A percentile compares a stretch with the other conserved stretches of the same genome.
Conservation (phyloP, 2,888 invertebrate species). For the Nematopogon swammerdamellus region DNA sequence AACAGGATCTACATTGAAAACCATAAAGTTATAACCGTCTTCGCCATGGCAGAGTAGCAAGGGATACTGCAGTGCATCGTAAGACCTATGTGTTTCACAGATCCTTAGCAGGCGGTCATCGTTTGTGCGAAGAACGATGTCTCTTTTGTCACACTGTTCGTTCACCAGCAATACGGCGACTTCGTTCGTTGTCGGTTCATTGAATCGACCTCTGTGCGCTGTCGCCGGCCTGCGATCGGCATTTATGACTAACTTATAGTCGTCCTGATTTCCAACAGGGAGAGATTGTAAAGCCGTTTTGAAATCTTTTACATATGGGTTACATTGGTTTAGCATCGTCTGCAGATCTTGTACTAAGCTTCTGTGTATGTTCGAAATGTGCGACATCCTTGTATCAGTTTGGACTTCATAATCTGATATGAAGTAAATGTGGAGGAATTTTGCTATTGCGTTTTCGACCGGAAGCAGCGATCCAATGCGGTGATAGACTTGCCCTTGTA, state of each 20-base stretch:
- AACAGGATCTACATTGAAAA: not conserved
- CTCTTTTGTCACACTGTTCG: constrained; percentile 9
- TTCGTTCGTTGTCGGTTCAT: constrained; percentile 14
- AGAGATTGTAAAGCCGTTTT: not conserved
- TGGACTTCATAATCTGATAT: constrained; percentile 4
- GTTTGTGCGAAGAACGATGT: constrained; percentile 11
- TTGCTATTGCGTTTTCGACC: too few species aligned
- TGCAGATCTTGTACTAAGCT: constrained; percentile 6
- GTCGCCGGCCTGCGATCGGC: constrained; percentile 5
- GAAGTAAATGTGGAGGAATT: too few species aligned
- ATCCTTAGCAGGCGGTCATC: constrained; percentile 8
- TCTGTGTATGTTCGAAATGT: not conserved
- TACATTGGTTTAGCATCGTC: constrained; percentile 8
- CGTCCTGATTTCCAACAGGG: constrained; percentile 8
- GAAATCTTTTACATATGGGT: constrained; percentile 2
- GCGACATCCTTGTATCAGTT: not conserved
- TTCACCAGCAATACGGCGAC: constrained; percentile 15
- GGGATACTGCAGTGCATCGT: constrained; percentile 22
- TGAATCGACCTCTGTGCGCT: constrained; percentile 10
- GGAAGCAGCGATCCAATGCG: too few species aligned
- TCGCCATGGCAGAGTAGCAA: constrained; percentile 5
- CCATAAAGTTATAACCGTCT: not conserved
- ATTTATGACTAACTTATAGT: constrained; percentile 7
- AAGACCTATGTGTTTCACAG: constrained; percentile 15
- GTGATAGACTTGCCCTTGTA: too few species aligned